Conservation (phyloP, 2,797 vertebrate species). For the Phoeniculus purpureus region DNA sequence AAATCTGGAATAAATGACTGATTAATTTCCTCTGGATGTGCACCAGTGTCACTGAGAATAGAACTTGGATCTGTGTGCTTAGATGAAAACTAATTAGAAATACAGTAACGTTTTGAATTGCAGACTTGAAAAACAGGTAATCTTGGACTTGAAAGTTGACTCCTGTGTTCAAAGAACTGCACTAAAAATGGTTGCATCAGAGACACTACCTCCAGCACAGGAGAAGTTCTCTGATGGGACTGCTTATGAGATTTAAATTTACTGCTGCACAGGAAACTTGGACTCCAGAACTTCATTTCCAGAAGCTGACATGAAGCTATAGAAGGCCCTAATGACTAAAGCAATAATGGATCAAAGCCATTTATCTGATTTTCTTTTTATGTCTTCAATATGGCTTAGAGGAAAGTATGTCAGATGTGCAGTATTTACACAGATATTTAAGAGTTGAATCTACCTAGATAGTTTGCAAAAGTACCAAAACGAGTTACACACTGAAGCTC, state of each 20-base stretch:
- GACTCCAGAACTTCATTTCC: background rate
- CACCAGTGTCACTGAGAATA: background rate
- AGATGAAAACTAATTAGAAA: constrained; percentile 17
- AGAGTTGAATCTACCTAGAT: background rate
- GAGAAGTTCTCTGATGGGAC: background rate
- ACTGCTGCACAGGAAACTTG: background rate
- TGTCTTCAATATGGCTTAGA: background rate
- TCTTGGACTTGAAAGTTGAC: background rate
- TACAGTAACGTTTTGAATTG: background rate
- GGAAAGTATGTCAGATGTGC: background rate
- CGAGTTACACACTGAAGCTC: background rate
- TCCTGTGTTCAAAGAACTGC: background rate
- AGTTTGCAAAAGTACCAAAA: background rate
- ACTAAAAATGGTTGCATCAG: background rate
- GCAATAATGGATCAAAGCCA: constrained; percentile 16
- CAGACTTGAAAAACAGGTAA: background rate
- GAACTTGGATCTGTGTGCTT: background rate
- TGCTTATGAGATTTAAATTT: background rate
- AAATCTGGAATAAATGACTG: constrained; percentile 20
- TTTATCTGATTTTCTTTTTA: constrained; percentile 43
- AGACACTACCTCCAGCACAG: background rate
- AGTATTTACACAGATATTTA: background rate
- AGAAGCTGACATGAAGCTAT: background rate
- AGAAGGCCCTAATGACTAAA: constrained; percentile 18
- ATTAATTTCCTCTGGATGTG: constrained; percentile 29